Base-by-base conservation (phyloP, 2,797 vertebrate genomes). In the Neosalanx taihuensis region DNA sequence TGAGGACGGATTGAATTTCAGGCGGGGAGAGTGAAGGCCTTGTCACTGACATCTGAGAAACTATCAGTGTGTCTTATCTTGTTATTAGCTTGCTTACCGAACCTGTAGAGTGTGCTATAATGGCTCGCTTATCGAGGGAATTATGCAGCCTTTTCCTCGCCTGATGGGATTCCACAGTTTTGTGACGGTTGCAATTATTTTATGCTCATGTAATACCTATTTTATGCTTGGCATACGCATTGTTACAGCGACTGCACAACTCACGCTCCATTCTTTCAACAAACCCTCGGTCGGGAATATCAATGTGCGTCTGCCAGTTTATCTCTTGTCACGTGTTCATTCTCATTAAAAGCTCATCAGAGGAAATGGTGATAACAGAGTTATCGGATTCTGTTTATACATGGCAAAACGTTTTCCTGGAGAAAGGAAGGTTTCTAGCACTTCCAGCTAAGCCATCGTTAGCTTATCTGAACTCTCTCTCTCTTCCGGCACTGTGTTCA, bases 161-260 rank as follows among this genome's bases (percentile, higher is more conserved):
- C 53, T 75, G 76, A 80, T 79, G 78, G 73, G 74, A 82, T 84
- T 81, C 83, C 82, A 74, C 81, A 80, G 75, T 68, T 76, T 75
- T 37, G 49, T 56, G 58, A 70, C 63, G 29, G 49, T 77, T 70
- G 78, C 41, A 37, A 80, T 81, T 71, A 81, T 72, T 76, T 80
- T 70, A 76, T 81, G 73, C 64, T 81, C 18, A 74, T 41, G 76
- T 81, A 77, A 79, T 79, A 66, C 77, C 68, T 78, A 81, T 86
- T 85, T 86, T 74, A 83, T 73, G 78, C 79, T 70, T 29, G 77
- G 64, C 72, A 37, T 59, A 72, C 59, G 60, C 64, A 60, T 57
- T 0, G 77, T 78, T 81, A 74, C 84, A 74, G 56, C 18, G 7
- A 58, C 71, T 75, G 80, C 75, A 31, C 81, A 46, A 58, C 63